Evolutionary conservation across 2,797 vertebrate genomes (phyloP), one percentile per base, ranked within the genome.

Genomic region (Channa striata): DNA sequence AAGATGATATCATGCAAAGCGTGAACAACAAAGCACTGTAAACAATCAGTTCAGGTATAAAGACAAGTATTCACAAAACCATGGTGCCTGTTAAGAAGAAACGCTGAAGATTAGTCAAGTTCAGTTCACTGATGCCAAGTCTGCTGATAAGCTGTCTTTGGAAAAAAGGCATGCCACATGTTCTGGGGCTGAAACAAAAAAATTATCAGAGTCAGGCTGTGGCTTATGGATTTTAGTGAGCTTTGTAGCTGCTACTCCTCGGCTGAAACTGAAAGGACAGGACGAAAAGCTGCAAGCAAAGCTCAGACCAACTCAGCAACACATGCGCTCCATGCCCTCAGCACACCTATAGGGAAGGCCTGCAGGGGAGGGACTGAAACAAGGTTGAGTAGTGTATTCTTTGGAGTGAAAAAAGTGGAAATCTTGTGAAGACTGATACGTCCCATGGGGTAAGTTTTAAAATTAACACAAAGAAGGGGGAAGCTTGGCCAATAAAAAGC

Each of bases 281-380:
- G 64, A 84, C 68, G 58, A 85, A 77, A 85, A 92, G 92, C 92
- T 89, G 84, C 93, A 94, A 92, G 91, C 92, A 88, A 92, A 92
- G 88, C 89, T 59, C 89, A 92, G 91, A 89, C 83, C 74, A 87
- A 83, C 78, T 84, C 88, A 81, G 95, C 95, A 94, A 94, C 94
- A 95, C 97, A 99, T 98, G 97, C 97, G 83, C 97, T 96, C 96
- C 96, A 97, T 98, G 97, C 96, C 96, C 93, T 96, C 95, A 95
- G 95, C 92, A 96, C 90, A 96, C 94, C 97, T 97, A 95, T 87
- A 90, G 92, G 92, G 93, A 93, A 91, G 91, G 93, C 93, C 59
- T 65, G 63, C 17, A 40, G 59, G 81, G 78, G 65, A 72, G 63
- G 78, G 60, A 70, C 71, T 84, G 69, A 88, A 78, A 78, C 59